phyloP scores from a whole-genome alignment of 1,140 invertebrate genomes.

The Pogonomyrmex californicus region DNA sequence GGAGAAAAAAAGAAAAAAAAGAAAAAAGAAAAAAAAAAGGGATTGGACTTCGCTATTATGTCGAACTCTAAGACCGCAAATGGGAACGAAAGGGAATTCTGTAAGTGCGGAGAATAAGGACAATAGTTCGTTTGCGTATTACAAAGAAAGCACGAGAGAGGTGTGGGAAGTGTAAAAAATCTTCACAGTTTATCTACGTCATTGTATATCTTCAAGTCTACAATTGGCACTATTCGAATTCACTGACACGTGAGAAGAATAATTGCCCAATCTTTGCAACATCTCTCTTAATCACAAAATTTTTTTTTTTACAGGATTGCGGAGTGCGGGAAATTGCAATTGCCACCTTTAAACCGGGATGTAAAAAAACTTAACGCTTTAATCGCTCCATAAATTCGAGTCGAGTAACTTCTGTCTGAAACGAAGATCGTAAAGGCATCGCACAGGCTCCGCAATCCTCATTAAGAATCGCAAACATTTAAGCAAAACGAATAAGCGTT shows the following conservation, averaged over 20 bases:
- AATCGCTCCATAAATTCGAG: slow-evolving; percentile 14
- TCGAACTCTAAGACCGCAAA: not conserved
- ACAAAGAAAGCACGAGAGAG: slow-evolving; percentile 20
- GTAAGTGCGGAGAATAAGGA: not conserved
- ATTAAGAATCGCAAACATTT: not conserved
- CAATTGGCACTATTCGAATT: slow-evolving; percentile 32
- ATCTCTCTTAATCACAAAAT: not conserved
- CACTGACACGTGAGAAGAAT: not conserved
- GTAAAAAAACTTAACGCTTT: slow-evolving; percentile 6
- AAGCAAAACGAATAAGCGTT: slow-evolving; percentile 11
- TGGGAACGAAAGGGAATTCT: slow-evolving; percentile 42
- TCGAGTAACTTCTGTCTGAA: not conserved
- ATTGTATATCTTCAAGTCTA: not conserved
- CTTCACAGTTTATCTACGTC: slow-evolving; percentile 7
- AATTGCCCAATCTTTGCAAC: not conserved
- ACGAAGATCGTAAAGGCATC: not conserved
- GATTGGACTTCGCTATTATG: not conserved
- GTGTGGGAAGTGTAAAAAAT: not conserved
- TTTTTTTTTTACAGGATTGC: not conserved
- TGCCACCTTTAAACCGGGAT: not conserved
- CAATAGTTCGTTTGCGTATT: slow-evolving; percentile 39
- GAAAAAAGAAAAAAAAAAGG: not conserved
- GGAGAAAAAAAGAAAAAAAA: not conserved
- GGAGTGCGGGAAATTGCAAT: not conserved
- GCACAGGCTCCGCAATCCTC: not conserved